phyloP scores from a whole-genome alignment of 2,797 vertebrate species.

The Hydrophis major region DNA sequence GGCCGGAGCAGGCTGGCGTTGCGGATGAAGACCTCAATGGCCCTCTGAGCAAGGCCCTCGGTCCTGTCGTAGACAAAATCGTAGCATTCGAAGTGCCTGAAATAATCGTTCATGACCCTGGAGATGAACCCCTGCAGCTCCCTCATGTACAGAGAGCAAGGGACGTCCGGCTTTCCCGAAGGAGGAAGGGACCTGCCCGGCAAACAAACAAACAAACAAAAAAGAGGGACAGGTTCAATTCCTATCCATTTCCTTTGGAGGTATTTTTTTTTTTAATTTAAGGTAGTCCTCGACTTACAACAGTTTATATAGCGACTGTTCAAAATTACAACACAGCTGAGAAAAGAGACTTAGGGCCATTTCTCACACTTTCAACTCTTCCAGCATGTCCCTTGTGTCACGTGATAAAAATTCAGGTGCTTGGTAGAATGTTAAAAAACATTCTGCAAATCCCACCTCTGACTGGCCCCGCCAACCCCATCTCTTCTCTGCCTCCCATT shows the following conservation, averaged over 20 bases:
- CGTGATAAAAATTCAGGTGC: no score
- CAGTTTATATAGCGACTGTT: no score
- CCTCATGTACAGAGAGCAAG: constrained; percentile 97
- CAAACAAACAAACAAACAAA: constrained; percentile 13
- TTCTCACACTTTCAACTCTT: no score
- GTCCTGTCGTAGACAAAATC: constrained; percentile 93
- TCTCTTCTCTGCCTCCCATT: no score
- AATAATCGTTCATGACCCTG: constrained; percentile 91
- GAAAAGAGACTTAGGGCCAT: no score
- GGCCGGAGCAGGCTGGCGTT: constrained; percentile 88
- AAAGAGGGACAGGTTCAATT: no score
- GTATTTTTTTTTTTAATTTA: background rate
- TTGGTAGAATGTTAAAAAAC: no score
- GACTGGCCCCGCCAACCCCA: no score
- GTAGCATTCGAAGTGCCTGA: constrained; percentile 87
- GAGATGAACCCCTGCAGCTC: constrained; percentile 94
- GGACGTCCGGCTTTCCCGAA: constrained; percentile 82
- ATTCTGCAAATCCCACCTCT: no score
- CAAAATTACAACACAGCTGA: no score
- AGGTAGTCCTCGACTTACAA: no score
- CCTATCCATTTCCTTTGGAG: background rate
- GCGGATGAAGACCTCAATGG: constrained; percentile 89
- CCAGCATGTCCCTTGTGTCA: no score
- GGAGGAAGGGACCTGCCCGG: constrained; percentile 76
- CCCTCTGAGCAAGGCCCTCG: constrained; percentile 86